Evolutionary conservation across 2,797 vertebrate species (phyloP), one percentile per base, ranked within the genome.

Genomic region (Epinephelus coioides): DNA sequence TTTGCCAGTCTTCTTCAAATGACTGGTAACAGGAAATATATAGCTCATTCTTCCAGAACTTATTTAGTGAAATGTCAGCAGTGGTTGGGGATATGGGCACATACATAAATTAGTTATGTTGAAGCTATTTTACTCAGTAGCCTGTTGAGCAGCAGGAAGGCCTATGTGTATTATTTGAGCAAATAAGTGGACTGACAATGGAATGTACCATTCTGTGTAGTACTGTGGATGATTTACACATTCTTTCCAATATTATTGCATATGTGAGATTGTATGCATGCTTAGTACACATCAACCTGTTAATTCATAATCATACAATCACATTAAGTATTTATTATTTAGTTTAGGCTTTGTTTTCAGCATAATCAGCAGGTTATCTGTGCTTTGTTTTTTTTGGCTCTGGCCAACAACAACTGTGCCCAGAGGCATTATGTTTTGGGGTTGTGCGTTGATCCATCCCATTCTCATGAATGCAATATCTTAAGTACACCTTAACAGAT

Each of bases 41-140:
- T 21, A 38, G 57, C 60, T 30, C 2, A 47, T n/a, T 49, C 13
- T 55, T 65, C 43, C 19, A 60, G 40, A 70, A 76, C 0, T 4
- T 49, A 40, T 63, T 70, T 18, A 51, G 13, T 10, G 19, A 67
- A 83, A 75, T 67, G 69, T 67, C 70, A 71, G 23, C 27, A 40
- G 1, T 62, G 40, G 14, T 77, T 68, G 12, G 2, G 9, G 10
- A 64, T 27, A 30, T 6, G 6, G 9, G 3, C 1, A 2, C 23
- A 2, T n/a, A 54, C 19, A 68, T 40, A 30, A 64, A 53, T 57
- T n/a, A 11, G 18, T 40, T 19, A 38, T 53, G 44, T 64, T 68
- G 9, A 53, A 56, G 27, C 14, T 30, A 44, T 17, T 62, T 69
- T 53, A 30, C 25, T 19, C 46, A 47, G 59, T 14, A 9, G 25